Evolutionary conservation across 1,140 invertebrate species (phyloP), one percentile per base, ranked within the genome.

Genomic region (Sycobia sp.): DNA sequence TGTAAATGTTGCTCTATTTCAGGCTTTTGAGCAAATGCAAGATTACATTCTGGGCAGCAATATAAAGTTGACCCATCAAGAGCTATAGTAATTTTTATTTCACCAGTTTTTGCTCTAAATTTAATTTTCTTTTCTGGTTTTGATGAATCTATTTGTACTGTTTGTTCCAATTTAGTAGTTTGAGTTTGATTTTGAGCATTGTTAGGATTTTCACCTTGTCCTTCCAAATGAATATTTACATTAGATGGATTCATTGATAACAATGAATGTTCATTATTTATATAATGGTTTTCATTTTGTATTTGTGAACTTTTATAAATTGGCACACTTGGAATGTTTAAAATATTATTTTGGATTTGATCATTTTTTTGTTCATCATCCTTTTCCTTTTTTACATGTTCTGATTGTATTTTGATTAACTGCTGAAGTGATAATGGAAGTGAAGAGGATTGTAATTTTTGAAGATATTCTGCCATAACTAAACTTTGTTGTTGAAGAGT

Each of bases 31-130:
- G 73, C 57, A 69, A 78, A 80, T 4, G 71, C 72, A 58, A 82
- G 51, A 73, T 81, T 82, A 43, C 83, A 83, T 61, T 83, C 81
- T 0, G 82, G 81, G 67, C 83, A 83, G 57, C 77, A 82, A 49
- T 79, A 84, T 16, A 83, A 58, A 7, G 76, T 77, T 0, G 74
- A 76, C 7, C 82, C 82, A 62, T 83, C 80, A 3, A 77, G 58
- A 2, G 71, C 75, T 20, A 81, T 68, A 7, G 75, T 78, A 5
- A 82, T 73, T 66, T 82, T 82, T 22, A 83, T 81, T 49, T 83
- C 81, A 0, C 81, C 79, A 4, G 76, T 76, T 74, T 81, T 82
- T 16, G 81, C 76, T n/a, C 79, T 71, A 39, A 81, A 82, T 67
- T 79, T 81, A 68, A 74, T 77, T 41, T 82, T 83, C 22, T 79